Conservation (phyloP, 2,113 vertebrate genomes). For the Lota lota region DNA sequence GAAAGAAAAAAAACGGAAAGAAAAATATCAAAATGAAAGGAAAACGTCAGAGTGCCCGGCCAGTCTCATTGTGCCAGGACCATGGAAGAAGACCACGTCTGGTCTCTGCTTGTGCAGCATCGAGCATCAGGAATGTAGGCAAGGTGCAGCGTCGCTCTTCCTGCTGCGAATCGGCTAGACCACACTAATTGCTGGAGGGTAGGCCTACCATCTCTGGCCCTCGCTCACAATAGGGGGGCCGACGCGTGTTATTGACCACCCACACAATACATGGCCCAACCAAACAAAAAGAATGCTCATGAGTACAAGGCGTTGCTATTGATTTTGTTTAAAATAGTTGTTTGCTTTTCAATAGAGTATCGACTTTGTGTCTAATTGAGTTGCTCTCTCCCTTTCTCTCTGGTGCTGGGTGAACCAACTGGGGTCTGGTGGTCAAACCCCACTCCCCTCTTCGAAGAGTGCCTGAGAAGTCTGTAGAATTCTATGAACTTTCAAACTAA, state of each 20-base stretch:
- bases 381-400: slow-evolving; percentile 55
- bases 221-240: slow-evolving; percentile 37
- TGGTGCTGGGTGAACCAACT: slow-evolving; percentile 36
- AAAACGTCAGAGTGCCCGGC: slow-evolving; percentile 18
- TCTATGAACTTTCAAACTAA: too few species aligned
- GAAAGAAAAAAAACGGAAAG: slow-evolving; percentile 21
- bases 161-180: slow-evolving; percentile 43
- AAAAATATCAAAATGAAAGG: too few species aligned
- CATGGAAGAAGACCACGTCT: slow-evolving; percentile 33
- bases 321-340: slow-evolving; percentile 71
- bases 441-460: slow-evolving; percentile 35
- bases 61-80: slow-evolving; percentile 40
- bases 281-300: slow-evolving; percentile 51
- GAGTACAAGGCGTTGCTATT: slow-evolving; percentile 64
- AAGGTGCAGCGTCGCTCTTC: slow-evolving; percentile 5
- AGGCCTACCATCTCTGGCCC: slow-evolving; percentile 18
- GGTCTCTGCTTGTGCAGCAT: slow-evolving; percentile 16
- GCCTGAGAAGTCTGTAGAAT: slow-evolving; percentile 15
- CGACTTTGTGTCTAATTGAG: slow-evolving; percentile 58
- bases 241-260: slow-evolving; percentile 54
- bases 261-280: slow-evolving; percentile 43
- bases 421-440: slow-evolving; percentile 21
- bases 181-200: slow-evolving; percentile 39
- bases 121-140: slow-evolving; percentile 10
- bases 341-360: slow-evolving; percentile 60